phyloP scores from a whole-genome alignment of 2,797 vertebrate genomes.

The Rhadinocentrus ornatus region DNA sequence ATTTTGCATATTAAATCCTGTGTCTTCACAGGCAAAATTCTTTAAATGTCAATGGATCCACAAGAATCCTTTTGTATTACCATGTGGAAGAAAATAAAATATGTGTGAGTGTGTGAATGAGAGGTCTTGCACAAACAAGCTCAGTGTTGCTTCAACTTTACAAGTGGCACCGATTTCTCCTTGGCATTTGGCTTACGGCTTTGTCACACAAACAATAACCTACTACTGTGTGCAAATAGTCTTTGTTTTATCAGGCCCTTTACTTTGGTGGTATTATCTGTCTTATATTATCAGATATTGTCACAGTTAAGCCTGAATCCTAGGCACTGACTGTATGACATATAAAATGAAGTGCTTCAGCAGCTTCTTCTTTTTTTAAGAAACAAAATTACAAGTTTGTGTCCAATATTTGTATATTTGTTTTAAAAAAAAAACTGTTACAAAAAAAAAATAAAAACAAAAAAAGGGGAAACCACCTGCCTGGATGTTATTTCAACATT shows the following conservation, averaged over 20 bases:
- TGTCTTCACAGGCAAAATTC: conserved; percentile 77
- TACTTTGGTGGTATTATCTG: conserved; percentile 39
- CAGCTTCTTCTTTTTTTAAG: conserved; percentile 7
- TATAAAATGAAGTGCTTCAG: conserved; percentile 22
- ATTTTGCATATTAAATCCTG: conserved; percentile 79
- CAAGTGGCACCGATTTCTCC: conserved; percentile 58
- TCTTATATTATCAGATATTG: conserved; percentile 27
- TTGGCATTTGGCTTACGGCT: conserved; percentile 48
- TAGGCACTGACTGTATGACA: conserved; percentile 31
- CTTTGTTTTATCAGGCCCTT: conserved; percentile 53
- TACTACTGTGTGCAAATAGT: conserved; percentile 44
- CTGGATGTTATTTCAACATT: conserved; percentile 61
- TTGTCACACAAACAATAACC: conserved; percentile 61
- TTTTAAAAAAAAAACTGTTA: background rate
- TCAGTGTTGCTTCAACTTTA: conserved; percentile 53
- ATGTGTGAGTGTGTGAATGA: conserved; percentile 8
- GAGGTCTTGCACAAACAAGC: conserved; percentile 58
- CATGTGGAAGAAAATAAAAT: conserved; percentile 30
- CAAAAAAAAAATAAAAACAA: conserved; percentile 21
- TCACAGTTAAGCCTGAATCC: conserved; percentile 29
- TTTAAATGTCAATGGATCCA: conserved; percentile 67
- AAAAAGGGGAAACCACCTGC: conserved; percentile 41
- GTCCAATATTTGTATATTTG: conserved; percentile 29
- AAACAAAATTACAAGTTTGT: conserved; percentile 23
- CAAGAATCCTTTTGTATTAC: conserved; percentile 50